phyloP scores from a whole-genome alignment of 2,797 vertebrate genomes.

The Chromis chromis region DNA sequence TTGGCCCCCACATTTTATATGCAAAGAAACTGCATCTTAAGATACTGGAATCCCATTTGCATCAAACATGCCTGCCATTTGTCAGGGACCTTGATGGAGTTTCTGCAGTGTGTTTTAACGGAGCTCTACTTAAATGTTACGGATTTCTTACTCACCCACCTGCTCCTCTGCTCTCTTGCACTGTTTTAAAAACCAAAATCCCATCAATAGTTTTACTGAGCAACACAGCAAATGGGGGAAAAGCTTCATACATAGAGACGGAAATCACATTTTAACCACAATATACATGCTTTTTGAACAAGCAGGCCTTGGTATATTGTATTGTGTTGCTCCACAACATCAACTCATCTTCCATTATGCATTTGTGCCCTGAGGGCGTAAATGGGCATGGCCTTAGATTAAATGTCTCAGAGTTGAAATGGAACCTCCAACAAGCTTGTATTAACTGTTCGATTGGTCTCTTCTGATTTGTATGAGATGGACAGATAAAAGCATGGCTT shows the following conservation, averaged over 20 bases:
- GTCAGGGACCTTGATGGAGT: too few relatives aligned
- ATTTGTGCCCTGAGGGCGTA: background rate
- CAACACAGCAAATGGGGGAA: background rate
- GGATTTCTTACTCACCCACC: background rate
- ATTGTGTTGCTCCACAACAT: background rate
- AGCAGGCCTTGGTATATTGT: background rate
- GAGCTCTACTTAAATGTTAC: too few relatives aligned
- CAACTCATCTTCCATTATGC: background rate
- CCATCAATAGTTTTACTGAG: background rate
- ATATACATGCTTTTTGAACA: background rate
- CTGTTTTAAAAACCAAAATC: background rate
- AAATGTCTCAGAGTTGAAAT: conserved; percentile 1
- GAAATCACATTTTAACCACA: background rate
- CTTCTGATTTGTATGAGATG: conserved; percentile 17
- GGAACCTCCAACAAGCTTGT: conserved; percentile 5
- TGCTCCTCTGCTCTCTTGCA: background rate
- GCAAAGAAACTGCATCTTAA: too few relatives aligned
- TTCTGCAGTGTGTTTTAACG: too few relatives aligned
- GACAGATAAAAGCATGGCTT: conserved; percentile 39
- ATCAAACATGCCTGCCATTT: too few relatives aligned
- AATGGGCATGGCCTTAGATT: conserved; percentile 9
- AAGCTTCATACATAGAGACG: background rate
- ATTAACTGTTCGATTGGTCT: conserved; percentile 28
- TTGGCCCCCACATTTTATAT: too few relatives aligned
- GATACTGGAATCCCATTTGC: too few relatives aligned